These are phyloP conservation scores for Dynastes hyllus DNA, from an alignment of 2,888 invertebrate species.

Conservation along the genomic window DNA sequence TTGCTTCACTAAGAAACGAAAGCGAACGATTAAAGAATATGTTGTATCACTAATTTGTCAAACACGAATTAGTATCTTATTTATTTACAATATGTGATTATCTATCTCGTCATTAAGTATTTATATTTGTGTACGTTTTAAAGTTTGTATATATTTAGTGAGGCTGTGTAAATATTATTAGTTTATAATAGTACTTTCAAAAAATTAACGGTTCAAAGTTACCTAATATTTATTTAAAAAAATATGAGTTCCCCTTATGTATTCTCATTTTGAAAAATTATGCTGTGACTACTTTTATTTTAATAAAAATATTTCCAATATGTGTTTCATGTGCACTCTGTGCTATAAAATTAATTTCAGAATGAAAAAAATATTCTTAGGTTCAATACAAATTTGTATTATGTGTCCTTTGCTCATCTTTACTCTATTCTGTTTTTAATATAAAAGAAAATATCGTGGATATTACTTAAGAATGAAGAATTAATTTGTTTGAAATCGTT, in stretches of 20 bases:
- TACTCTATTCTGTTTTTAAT: too few relatives aligned
- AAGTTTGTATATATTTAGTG: slow-evolving; percentile 12
- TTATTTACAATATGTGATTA: slow-evolving; percentile 42
- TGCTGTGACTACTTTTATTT: too few relatives aligned
- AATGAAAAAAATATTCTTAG: too few relatives aligned
- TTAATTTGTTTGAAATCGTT: too few relatives aligned
- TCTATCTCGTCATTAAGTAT: slow-evolving; percentile 34
- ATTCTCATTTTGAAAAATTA: not conserved
- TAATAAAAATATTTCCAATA: too few relatives aligned
- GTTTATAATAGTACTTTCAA: not conserved
- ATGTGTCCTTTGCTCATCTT: too few relatives aligned
- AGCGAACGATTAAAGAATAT: slow-evolving; percentile 59
- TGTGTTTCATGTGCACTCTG: not conserved
- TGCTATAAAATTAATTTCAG: not conserved
- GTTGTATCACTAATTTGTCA: slow-evolving; percentile 47
- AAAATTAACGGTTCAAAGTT: not conserved
- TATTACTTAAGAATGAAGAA: too few relatives aligned
- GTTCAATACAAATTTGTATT: too few relatives aligned
- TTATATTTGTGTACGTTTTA: slow-evolving; percentile 17
- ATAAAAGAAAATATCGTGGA: too few relatives aligned
- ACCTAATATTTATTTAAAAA: not conserved
- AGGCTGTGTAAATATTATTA: slow-evolving; percentile 19
- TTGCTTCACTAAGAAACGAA: slow-evolving; percentile 61
- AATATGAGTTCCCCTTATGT: not conserved
- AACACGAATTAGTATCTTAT: not conserved